phyloP scores from a whole-genome alignment of 1,140 invertebrate genomes.

The Lucilia sericata region DNA sequence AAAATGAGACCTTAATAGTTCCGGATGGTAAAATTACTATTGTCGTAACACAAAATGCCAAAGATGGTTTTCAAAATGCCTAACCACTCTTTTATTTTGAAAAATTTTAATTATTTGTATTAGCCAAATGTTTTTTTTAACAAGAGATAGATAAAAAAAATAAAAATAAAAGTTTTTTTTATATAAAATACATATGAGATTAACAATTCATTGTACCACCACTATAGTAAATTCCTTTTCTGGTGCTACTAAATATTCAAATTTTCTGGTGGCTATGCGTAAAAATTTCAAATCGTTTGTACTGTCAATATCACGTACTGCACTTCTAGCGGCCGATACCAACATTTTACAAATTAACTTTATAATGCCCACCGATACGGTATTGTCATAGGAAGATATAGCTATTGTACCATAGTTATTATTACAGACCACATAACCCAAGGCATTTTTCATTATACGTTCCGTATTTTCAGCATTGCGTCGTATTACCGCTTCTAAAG shows the following conservation, averaged over 20 bases:
- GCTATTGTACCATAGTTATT: constrained; percentile 54
- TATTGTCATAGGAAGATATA: constrained; percentile 61
- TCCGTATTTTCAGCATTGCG: constrained; percentile 52
- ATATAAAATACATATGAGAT: not conserved
- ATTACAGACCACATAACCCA: constrained; percentile 59
- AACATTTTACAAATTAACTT: not conserved
- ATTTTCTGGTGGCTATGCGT: constrained; percentile 56
- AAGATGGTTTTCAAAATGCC: constrained; percentile 48
- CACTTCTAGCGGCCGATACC: constrained; percentile 53
- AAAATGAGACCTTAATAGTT: constrained; percentile 59
- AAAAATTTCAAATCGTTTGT: constrained; percentile 38
- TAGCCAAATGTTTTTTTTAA: not conserved
- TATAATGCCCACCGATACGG: constrained; percentile 50
- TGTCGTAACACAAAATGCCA: constrained; percentile 58
- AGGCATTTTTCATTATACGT: constrained; percentile 57
- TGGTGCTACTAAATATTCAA: constrained; percentile 61
- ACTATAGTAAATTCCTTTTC: constrained; percentile 63
- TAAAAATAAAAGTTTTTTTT: constrained; percentile 26
- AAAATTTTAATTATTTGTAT: not conserved
- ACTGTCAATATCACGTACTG: constrained; percentile 60
- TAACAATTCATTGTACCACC: constrained; percentile 55
- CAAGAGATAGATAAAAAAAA: too few species aligned
- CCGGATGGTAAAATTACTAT: constrained; percentile 64
- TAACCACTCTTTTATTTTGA: not conserved
- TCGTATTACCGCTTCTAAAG: constrained; percentile 56